Conservation (phyloP, 2,797 vertebrate species). For the Phalanger gymnotis region DNA sequence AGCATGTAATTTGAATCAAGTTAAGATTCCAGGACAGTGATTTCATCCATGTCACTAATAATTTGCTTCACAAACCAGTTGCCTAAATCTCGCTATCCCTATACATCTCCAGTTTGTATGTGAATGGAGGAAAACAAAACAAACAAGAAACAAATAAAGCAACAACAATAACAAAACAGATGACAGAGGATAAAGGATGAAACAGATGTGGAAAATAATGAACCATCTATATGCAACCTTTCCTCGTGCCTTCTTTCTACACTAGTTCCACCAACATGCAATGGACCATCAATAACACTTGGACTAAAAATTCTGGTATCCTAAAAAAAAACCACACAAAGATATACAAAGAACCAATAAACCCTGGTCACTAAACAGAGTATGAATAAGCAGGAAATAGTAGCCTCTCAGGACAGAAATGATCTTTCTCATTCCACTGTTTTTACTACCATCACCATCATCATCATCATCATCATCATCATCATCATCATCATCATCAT, state of each 20-base stretch:
- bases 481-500: no score
- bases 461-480: background rate
- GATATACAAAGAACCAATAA: background rate
- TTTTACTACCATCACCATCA: background rate
- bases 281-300: background rate
- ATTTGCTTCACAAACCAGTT: background rate
- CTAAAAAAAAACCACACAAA: background rate
- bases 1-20: accelerated
- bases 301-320: background rate
- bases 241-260: background rate
- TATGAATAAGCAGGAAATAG: background rate
- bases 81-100: background rate
- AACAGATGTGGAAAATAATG: background rate
- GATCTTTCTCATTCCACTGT: background rate
- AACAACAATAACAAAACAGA: background rate
- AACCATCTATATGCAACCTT: background rate
- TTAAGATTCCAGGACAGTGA: accelerated
- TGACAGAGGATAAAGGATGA: background rate
- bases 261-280: background rate
- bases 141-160: background rate
- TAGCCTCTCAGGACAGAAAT: background rate
- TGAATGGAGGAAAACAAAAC: background rate
- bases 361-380: background rate
- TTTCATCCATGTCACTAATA: background rate
- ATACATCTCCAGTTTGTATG: background rate